Percentiles rank a stretch among this genome's conserved stretches.
These are phyloP conservation scores for Rynchops niger DNA, from an alignment of 2,113 vertebrate genomes.

Conservation along the genomic window DNA sequence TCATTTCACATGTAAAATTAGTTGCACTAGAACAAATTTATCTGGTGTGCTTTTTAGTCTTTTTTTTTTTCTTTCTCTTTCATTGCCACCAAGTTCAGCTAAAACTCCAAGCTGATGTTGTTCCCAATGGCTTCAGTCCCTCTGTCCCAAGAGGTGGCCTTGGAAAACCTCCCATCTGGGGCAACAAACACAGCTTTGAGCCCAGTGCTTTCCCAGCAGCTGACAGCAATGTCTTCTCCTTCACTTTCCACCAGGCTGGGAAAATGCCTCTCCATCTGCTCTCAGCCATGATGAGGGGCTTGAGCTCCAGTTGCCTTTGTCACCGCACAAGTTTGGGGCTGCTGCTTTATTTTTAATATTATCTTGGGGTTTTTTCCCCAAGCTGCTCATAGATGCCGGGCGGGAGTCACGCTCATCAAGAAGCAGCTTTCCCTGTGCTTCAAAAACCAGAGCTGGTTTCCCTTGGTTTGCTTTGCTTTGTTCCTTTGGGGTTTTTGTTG, in stretches of 20 bases:
- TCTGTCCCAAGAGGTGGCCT: not conserved
- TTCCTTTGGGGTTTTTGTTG: not conserved
- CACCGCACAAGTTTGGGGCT: not conserved
- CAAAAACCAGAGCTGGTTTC: not conserved
- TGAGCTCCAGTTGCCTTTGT: not conserved
- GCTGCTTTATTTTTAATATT: not conserved
- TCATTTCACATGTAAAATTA: not conserved
- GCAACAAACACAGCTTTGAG: not conserved
- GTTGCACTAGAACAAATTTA: not conserved
- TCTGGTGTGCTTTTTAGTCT: not conserved
- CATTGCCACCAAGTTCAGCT: not conserved
- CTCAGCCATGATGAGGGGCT: no score
- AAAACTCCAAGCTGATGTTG: not conserved
- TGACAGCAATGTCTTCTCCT: not conserved
- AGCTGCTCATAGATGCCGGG: not conserved
- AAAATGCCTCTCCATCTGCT: not conserved
- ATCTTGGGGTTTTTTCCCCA: not conserved
- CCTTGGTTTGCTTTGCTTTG: not conserved
- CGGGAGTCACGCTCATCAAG: not conserved
- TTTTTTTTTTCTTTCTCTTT: not conserved
- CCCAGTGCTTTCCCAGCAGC: rapidly evolving
- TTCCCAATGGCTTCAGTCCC: not conserved
- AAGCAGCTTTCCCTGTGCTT: not conserved
- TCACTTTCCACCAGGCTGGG: not conserved
- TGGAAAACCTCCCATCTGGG: not conserved